Percentiles rank a stretch among this genome's conserved stretches.
Conservation (phyloP, 2,797 vertebrate species). For the Periophthalmus magnuspinnatus region DNA sequence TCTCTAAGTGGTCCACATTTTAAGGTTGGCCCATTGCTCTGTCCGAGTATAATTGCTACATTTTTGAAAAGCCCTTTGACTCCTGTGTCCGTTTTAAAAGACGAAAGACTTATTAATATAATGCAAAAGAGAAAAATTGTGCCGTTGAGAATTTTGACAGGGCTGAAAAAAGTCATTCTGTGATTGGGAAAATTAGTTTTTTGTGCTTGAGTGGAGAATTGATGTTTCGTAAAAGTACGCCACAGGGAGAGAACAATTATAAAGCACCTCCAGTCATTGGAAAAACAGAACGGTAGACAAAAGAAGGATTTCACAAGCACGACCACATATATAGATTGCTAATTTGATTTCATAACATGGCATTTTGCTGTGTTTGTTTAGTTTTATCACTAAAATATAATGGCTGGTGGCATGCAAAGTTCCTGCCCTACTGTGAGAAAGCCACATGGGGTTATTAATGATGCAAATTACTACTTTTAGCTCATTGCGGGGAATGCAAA, state of each 20-base stretch:
- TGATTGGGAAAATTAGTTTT: constrained; percentile 55
- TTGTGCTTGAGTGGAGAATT: constrained; percentile 41
- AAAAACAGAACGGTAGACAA: background rate
- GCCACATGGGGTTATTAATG: background rate
- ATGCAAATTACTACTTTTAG: background rate
- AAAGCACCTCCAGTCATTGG: background rate
- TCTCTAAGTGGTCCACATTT: constrained; percentile 8
- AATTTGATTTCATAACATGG: background rate
- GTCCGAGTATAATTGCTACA: constrained; percentile 43
- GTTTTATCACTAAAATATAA: background rate
- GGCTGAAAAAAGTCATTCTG: constrained; percentile 32
- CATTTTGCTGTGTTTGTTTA: background rate
- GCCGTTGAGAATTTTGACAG: constrained; percentile 39
- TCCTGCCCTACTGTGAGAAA: background rate
- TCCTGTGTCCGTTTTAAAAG: constrained; percentile 52
- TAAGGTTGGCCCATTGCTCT: constrained; percentile 17
- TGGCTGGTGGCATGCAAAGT: background rate
- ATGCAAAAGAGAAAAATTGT: constrained; percentile 24
- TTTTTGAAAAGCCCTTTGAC: constrained; percentile 27
- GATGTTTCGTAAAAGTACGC: constrained; percentile 18
- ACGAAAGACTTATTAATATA: constrained; percentile 36
- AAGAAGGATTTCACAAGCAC: background rate
- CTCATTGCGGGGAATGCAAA: background rate
- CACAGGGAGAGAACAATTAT: constrained; percentile 21
- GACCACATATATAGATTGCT: background rate